phyloP scores from a whole-genome alignment of 2,888 invertebrate genomes.

The Eupithecia abbreviata region DNA sequence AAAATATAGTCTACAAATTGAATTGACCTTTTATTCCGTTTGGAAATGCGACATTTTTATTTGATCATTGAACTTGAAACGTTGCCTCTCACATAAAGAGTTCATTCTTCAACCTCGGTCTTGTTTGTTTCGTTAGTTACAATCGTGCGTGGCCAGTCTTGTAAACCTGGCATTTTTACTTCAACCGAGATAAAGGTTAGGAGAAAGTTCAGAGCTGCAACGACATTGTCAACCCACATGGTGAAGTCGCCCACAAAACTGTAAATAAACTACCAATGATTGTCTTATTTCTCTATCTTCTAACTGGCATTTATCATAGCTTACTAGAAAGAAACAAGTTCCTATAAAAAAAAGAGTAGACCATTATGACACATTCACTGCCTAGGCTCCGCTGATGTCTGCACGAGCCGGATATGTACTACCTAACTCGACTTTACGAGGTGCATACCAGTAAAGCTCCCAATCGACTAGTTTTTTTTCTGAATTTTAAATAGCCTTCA shows the following conservation, averaged over 20 bases:
- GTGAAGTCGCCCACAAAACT: constrained; percentile 8
- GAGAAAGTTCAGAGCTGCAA: constrained; percentile 61
- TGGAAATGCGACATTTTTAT: constrained; percentile 32
- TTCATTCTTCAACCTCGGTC: constrained; percentile 31
- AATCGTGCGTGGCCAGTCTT: constrained; percentile 38
- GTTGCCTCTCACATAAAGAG: constrained; percentile 27
- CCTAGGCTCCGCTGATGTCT: no score
- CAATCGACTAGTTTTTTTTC: no score
- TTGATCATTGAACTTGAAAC: constrained; percentile 42
- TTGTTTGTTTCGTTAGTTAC: constrained; percentile 36
- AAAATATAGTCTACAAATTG: constrained; percentile 11
- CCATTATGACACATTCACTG: neutral
- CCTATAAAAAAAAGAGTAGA: neutral
- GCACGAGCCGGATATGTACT: no score
- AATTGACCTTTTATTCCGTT: constrained; percentile 27
- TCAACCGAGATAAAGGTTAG: constrained; percentile 37
- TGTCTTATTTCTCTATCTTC: neutral
- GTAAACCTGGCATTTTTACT: constrained; percentile 39
- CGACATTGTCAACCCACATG: constrained; percentile 2
- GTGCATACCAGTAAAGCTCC: no score
- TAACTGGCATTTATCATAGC: neutral
- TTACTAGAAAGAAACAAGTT: neutral
- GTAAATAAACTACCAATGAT: neutral
- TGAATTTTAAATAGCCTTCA: no score
- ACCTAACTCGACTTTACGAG: no score